phyloP scores from a whole-genome alignment of 2,797 vertebrate genomes.

The Sebastes cheni region DNA sequence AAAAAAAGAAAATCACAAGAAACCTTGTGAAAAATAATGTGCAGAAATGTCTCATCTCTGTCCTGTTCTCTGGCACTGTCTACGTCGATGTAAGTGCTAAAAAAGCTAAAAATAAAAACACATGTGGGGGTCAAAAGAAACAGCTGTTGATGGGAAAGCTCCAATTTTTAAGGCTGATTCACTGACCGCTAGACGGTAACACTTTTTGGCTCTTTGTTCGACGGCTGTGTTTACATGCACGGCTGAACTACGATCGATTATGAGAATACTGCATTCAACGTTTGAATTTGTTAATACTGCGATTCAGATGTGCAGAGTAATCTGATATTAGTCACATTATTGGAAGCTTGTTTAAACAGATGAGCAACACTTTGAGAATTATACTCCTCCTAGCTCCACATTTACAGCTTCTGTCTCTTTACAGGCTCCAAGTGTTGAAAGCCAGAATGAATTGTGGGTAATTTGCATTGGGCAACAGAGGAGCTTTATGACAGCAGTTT shows the following conservation, averaged over 20 bases:
- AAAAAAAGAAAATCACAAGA: slow-evolving; percentile 26
- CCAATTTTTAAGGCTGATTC: slow-evolving; percentile 77
- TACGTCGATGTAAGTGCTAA: slow-evolving; percentile 79
- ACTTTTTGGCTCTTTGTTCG: slow-evolving; percentile 57
- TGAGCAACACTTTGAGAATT: not conserved
- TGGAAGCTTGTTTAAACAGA: slow-evolving; percentile 1
- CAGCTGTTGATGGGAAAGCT: slow-evolving; percentile 51
- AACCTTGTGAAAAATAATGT: slow-evolving; percentile 60
- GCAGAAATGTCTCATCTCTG: slow-evolving; percentile 65
- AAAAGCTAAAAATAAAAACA: slow-evolving; percentile 55
- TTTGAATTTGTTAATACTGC: slow-evolving; percentile 9
- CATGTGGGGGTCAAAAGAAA: slow-evolving; percentile 39
- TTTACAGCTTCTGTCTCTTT: slow-evolving; percentile 12
- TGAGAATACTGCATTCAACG: slow-evolving; percentile 15
- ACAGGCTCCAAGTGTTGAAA: not conserved
- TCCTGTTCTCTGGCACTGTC: slow-evolving; percentile 64
- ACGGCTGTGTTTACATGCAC: slow-evolving; percentile 65
- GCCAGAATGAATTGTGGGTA: not conserved
- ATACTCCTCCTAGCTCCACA: not conserved
- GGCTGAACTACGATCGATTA: not conserved
- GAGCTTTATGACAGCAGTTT: not conserved
- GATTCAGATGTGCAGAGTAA: not conserved
- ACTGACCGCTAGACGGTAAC: slow-evolving; percentile 65
- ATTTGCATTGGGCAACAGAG: not conserved
- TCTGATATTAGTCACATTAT: not conserved